phyloP scores from a whole-genome alignment of 2,888 invertebrate species.

The Sinopyrophorus schimmeli region DNA sequence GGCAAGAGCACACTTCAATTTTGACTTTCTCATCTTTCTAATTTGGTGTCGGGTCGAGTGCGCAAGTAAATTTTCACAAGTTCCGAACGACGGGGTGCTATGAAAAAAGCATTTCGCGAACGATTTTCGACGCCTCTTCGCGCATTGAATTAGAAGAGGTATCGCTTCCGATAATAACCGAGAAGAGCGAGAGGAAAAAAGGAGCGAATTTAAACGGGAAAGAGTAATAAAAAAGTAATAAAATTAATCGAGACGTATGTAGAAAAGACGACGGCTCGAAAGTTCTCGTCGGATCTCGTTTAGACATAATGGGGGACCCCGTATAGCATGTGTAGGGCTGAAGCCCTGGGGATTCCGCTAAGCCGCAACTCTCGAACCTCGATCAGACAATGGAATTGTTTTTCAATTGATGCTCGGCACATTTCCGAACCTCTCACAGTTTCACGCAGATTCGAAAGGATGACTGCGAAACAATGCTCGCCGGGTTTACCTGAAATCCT shows the following conservation, averaged over 20 bases:
- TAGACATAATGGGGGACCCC: conserved; percentile 29
- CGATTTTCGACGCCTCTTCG: too few species aligned
- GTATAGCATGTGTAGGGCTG: conserved; percentile 25
- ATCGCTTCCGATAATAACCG: too few species aligned
- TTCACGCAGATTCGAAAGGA: conserved; percentile 37
- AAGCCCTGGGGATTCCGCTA: conserved; percentile 31
- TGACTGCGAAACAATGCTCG: conserved; percentile 37
- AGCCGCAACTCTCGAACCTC: conserved; percentile 33
- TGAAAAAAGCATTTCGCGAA: too few species aligned
- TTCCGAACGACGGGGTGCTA: too few species aligned
- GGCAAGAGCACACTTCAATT: too few species aligned
- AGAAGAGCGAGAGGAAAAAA: too few species aligned
- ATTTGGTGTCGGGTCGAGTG: too few species aligned
- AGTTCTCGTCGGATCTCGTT: conserved; percentile 13
- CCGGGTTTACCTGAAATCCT: conserved; percentile 39
- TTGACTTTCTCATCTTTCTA: too few species aligned
- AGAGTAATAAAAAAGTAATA: not conserved
- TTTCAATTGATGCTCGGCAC: conserved; percentile 39
- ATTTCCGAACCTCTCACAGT: conserved; percentile 36
- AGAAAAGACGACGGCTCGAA: conserved; percentile 1
- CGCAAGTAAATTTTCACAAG: too few species aligned
- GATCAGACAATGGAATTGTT: conserved; percentile 38
- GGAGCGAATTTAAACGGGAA: too few species aligned
- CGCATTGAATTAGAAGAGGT: too few species aligned
- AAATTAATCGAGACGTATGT: conserved; percentile 7